Evolutionary conservation across 2,113 vertebrate species (phyloP).

Genomic region (Pycnonotus jocosus): DNA sequence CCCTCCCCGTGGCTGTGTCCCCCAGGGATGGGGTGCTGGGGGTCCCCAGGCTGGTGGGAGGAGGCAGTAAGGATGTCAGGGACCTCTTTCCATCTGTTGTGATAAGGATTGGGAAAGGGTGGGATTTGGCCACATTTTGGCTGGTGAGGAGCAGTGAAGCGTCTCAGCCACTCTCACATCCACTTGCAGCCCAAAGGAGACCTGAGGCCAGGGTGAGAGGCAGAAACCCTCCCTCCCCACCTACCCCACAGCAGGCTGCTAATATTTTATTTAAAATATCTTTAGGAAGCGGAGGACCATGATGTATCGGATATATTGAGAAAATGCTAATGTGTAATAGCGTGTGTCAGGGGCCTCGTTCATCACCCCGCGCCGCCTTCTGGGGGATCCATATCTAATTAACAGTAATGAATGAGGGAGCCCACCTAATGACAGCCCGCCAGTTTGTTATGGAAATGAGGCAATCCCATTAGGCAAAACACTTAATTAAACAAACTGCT

Average conservation of each 20-base stretch:
- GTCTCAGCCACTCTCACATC: not conserved
- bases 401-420: constrained; percentile 76
- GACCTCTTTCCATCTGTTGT: not conserved
- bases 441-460: constrained; percentile 77
- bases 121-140: not conserved
- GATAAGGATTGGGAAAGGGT: not conserved
- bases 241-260: constrained; percentile 4
- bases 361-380: constrained; percentile 71
- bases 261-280: constrained; percentile 73
- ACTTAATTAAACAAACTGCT: constrained; percentile 77
- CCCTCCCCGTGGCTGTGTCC: not conserved
- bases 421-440: constrained; percentile 67
- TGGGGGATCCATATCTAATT: constrained; percentile 81
- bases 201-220: not conserved
- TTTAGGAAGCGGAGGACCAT: constrained; percentile 47
- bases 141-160: not conserved
- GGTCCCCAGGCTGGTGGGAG: not conserved
- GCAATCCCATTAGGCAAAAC: constrained; percentile 71
- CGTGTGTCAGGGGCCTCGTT: constrained; percentile 73
- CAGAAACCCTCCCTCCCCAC: not conserved
- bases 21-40: not conserved
- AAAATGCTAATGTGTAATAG: constrained; percentile 78
- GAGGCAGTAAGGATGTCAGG: not conserved
- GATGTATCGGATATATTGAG: constrained; percentile 74
- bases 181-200: not conserved